Conservation (phyloP, 2,797 vertebrate species). For the Characodon lateralis region DNA sequence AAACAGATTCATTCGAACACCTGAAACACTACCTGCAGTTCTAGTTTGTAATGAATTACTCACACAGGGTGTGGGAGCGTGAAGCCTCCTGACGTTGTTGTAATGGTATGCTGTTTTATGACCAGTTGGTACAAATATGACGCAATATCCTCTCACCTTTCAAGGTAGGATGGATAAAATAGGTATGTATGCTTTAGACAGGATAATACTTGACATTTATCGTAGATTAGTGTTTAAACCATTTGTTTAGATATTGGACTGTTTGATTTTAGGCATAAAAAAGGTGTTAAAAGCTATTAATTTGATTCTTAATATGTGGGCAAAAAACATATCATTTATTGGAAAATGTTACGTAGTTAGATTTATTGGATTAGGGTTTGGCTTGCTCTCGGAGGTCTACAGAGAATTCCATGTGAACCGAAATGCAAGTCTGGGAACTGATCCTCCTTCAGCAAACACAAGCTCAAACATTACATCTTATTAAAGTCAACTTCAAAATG, state of each 20-base stretch:
- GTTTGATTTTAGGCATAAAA: not conserved
- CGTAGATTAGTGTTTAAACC: not conserved
- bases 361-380: slow-evolving; percentile 29
- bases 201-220: slow-evolving; percentile 9
- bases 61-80: slow-evolving; percentile 39
- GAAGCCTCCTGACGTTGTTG: not conserved
- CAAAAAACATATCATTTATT: slow-evolving; percentile 47
- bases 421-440: slow-evolving; percentile 37
- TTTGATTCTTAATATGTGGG: slow-evolving; percentile 2
- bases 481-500: slow-evolving; percentile 30
- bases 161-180: not conserved
- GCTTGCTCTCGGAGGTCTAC: slow-evolving; percentile 13
- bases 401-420: slow-evolving; percentile 13
- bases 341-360: slow-evolving; percentile 18
- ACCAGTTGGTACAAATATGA: slow-evolving; percentile 23
- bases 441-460: slow-evolving; percentile 52
- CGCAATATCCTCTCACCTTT: slow-evolving; percentile 21
- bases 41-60: slow-evolving; percentile 19
- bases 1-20: slow-evolving; percentile 2
- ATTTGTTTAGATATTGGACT: not conserved
- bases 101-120: slow-evolving; percentile 9
- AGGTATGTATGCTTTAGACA: not conserved
- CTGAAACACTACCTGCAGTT: not conserved
- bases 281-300: not conserved
- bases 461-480: slow-evolving; percentile 14